These are phyloP conservation scores for Halyomorpha halys DNA, from an alignment of 1,140 invertebrate genomes.

Conservation along the genomic window DNA sequence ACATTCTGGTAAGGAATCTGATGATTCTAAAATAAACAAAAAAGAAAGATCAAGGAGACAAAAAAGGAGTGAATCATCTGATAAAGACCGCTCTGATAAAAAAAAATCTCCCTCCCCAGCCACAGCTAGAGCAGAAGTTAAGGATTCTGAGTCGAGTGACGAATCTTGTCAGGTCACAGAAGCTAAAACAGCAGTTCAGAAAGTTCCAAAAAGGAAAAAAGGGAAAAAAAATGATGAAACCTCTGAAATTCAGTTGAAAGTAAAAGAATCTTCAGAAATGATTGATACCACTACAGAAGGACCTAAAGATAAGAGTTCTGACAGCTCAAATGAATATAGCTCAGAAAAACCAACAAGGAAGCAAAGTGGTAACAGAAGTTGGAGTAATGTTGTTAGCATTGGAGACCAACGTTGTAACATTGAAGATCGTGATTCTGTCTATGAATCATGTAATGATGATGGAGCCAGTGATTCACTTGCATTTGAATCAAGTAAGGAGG, in stretches of 20 bases:
- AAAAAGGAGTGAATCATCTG: conserved; percentile 13
- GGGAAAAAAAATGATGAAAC: conserved; percentile 5
- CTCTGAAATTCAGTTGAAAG: neutral
- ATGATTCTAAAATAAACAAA: conserved; percentile 16
- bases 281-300: neutral
- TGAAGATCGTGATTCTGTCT: conserved; percentile 30
- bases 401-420: conserved; percentile 12
- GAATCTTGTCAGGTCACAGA: conserved; percentile 15
- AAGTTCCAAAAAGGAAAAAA: conserved; percentile 26
- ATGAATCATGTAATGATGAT: conserved; percentile 31
- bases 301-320: conserved; percentile 13
- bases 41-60: conserved; percentile 4
- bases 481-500: conserved; percentile 20
- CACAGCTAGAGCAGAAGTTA: neutral
- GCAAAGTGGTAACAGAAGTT: neutral
- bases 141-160: conserved; percentile 30
- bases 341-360: neutral
- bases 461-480: conserved; percentile 13
- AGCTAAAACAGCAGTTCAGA: neutral
- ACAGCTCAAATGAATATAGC: conserved; percentile 17
- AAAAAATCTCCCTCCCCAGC: conserved; percentile 11
- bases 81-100: conserved; percentile 6
- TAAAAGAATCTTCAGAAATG: neutral
- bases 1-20: conserved; percentile 12
- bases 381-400: conserved; percentile 5